These are phyloP conservation scores for Tubiluchus corallicola DNA, from an alignment of 2,888 invertebrate genomes.

Conservation along the genomic window DNA sequence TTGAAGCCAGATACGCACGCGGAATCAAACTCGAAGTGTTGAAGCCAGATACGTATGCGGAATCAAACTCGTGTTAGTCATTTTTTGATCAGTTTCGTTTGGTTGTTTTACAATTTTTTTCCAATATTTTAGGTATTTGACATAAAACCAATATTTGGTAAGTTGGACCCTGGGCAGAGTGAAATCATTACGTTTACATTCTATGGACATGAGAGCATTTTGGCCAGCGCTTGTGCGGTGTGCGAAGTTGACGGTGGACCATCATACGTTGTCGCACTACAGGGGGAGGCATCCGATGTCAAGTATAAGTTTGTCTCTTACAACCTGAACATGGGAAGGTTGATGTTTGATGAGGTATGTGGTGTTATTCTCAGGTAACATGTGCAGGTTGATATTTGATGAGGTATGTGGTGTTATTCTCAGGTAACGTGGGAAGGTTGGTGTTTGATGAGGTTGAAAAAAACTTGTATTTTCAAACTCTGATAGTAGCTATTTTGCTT, in stretches of 20 bases:
- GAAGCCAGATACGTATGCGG: too few relatives aligned
- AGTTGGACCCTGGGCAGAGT: conserved; percentile 26
- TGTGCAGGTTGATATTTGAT: not conserved
- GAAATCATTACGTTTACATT: conserved; percentile 30
- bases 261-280: conserved; percentile 25
- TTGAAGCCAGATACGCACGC: too few relatives aligned
- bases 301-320: conserved; percentile 25
- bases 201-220: conserved; percentile 29
- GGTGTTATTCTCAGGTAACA: not conserved
- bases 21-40: too few relatives aligned
- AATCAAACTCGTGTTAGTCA: too few relatives aligned
- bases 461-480: too few relatives aligned
- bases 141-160: conserved; percentile 28
- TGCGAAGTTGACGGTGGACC: conserved; percentile 30
- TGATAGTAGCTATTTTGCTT: too few relatives aligned
- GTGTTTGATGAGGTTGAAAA: too few relatives aligned
- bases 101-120: too few relatives aligned
- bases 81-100: too few relatives aligned
- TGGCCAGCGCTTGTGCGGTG: conserved; percentile 25
- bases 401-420: too few relatives aligned
- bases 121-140: conserved; percentile 25
- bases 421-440: too few relatives aligned
- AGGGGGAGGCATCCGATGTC: conserved; percentile 28
- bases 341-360: conserved; percentile 11
- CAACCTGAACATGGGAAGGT: conserved; percentile 27